Evolutionary conservation across 2,888 invertebrate genomes (phyloP).

Genomic region (Cheilosia vulpina): DNA sequence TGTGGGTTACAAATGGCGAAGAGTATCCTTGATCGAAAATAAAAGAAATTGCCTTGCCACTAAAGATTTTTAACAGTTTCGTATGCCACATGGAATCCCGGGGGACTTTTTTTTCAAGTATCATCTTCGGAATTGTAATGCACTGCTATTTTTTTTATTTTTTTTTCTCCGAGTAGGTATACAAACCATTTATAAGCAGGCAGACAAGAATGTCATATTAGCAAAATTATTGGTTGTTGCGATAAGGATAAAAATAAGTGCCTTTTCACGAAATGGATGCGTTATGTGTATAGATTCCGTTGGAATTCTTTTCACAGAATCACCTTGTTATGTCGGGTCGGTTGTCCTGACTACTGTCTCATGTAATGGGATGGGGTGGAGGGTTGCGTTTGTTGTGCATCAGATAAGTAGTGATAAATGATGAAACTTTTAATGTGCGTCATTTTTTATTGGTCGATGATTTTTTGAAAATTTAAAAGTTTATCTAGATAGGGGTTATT

Average conservation of each 20-base stretch:
- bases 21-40: constrained; percentile 70
- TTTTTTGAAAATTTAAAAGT: constrained; percentile 51
- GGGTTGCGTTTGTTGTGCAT: constrained; percentile 43
- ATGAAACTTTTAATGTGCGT: constrained; percentile 70
- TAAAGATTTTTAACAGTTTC: constrained; percentile 71
- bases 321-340: constrained; percentile 44
- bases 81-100: constrained; percentile 43
- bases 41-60: constrained; percentile 71
- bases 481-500: constrained; percentile 45
- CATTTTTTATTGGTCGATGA: constrained; percentile 68
- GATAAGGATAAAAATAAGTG: constrained; percentile 69
- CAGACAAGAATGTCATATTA: constrained; percentile 72
- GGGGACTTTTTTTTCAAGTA: constrained; percentile 54
- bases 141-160: constrained; percentile 59
- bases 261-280: constrained; percentile 59
- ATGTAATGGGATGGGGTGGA: constrained; percentile 9
- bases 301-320: constrained; percentile 20
- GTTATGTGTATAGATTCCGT: constrained; percentile 7
- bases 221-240: constrained; percentile 72
- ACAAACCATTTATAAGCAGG: constrained; percentile 38
- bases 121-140: constrained; percentile 64
- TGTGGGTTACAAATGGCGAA: constrained; percentile 36
- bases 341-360: neutral
- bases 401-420: constrained; percentile 74
- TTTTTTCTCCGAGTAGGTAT: constrained; percentile 8